Base-by-base conservation (phyloP, 92 coral and sea anemone species). In the Hydrozoanthus gracilis region DNA sequence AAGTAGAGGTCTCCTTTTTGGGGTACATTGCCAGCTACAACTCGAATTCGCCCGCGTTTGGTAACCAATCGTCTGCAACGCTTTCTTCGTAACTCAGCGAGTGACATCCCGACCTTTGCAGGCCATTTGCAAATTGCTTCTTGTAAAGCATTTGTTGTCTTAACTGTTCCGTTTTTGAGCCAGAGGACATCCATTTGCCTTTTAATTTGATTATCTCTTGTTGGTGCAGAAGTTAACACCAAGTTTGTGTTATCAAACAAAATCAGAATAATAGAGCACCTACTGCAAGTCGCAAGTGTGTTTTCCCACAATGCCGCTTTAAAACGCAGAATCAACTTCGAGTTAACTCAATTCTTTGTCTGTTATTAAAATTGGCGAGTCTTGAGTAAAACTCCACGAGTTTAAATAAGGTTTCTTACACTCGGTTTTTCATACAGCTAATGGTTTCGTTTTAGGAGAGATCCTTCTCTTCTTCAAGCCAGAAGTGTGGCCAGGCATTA, bases 1-100 rank as follows among this genome's bases (percentile, higher is more conserved):
- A 95, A 82, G 79, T 92, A 97, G 20, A 93, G 92, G 3, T 84
- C 90, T 48, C 83, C 86, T 27, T 91, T 93, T 14, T 91, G 91
- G 7, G 98, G 92, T 8, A 97, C 93, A 60, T 91, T 95, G 56
- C 92, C 82, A 8, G 95, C 87, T 8, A 89, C 88, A 4, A 95
- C 82, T 16, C 92, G 88, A 6, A 92, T 88, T 18, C 87, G 90
- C 0, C 99, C 99, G 5, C 89, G 92, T 74, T 90, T 95, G 15
- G 89, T 84, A 13, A 97, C 92, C 51, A 97, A 74, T 2, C 99
- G 95, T 27, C 95, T 66, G 56, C 86, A 49, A 54, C 82, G 50
- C 20, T 90, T 76, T 46, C 76, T 73, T 27, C 49, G 14, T 18
- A 56, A 65, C 16, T 65, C 85, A 8, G 85, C 69, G 15, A 80